Evolutionary conservation across 2,113 vertebrate genomes (phyloP).

Genomic region (Rhagologus leucostigma): DNA sequence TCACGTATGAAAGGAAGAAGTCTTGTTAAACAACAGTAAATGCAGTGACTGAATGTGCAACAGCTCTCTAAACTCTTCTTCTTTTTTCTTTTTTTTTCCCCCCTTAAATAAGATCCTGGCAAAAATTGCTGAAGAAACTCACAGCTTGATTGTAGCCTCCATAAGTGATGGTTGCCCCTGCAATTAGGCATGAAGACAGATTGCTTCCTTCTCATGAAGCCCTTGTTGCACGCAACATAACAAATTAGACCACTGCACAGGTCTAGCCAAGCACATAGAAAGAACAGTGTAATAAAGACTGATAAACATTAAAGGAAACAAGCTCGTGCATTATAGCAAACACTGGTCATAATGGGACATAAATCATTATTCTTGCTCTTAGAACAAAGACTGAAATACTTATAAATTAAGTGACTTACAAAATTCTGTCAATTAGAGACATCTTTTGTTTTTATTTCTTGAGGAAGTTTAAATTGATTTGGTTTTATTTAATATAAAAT

Average conservation of each 20-base stretch:
- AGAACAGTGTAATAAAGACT: not conserved
- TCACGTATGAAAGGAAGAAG: not conserved
- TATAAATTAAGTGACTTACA: not conserved
- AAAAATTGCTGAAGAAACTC: not conserved
- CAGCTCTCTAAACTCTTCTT: not conserved
- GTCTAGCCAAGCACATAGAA: not conserved
- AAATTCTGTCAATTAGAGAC: not conserved
- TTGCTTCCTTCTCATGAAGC: constrained; percentile 8
- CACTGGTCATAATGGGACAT: not conserved
- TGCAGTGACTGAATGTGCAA: not conserved
- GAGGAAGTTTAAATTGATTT: not conserved
- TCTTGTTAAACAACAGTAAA: not conserved
- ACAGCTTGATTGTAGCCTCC: not conserved
- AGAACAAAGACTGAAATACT: not conserved
- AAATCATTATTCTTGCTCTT: not conserved
- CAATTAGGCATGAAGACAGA: constrained; percentile 32
- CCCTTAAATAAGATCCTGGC: not conserved
- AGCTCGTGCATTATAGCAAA: not conserved
- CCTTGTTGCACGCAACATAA: not conserved
- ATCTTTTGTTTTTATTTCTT: not conserved
- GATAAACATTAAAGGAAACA: constrained; percentile 9
- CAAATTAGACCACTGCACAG: not conserved
- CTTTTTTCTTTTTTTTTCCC: not conserved
- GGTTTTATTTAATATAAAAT: not conserved
- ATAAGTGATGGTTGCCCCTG: not conserved